Base-by-base conservation (phyloP, 2,113 vertebrate species). In the Cervus canadensis region DNA sequence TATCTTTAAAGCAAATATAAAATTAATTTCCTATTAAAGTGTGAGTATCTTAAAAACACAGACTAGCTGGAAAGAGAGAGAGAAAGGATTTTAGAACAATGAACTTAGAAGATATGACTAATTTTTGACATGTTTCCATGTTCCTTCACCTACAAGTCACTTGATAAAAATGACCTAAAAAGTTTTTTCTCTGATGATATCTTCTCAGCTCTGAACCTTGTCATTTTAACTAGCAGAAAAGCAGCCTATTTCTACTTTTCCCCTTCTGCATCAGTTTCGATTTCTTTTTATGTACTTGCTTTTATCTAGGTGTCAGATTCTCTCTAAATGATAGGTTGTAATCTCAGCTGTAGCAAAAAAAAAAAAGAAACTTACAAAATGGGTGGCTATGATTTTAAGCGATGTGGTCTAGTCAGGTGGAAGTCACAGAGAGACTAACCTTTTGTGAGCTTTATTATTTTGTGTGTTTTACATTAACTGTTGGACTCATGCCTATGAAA, bases 241-340 rank as follows among this genome's bases (percentile, higher is more conserved):
- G 83, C 50, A 97, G 93, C 56, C 89, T 91, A 91, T 98, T 97
- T 83, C 60, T 97, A 91, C 93, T 97, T 95, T 97, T 25, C 25
- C 40, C 90, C 71, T 93, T 78, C 93, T 83, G 93, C 82, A 94
- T 97, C 82, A n/a, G 96, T 94, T 97, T 97, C 93, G 13, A 96
- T 97, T 97, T 59, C 96, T 97, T 97, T 98, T 97, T 67, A 97
- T 97, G 95, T 89, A 92, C 97, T 97, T 94, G 96, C 96, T 98
- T 98, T 98, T 98, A 97, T 98, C 89, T 94, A 95, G 95, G 95
- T 97, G 93, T 98, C 97, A 97, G 78, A 94, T 91, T 97, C 93
- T 79, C 56, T 93, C 85, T 93, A 98, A 98, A 98, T 97, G 97
- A 97, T 91, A 96, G 96, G 98, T 97, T 97, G 94, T 97, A 98